These are phyloP conservation scores for honey bee (Apis mellifera) DNA, from an alignment of 1,140 invertebrate genomes.

Conservation along the genomic window DNA sequence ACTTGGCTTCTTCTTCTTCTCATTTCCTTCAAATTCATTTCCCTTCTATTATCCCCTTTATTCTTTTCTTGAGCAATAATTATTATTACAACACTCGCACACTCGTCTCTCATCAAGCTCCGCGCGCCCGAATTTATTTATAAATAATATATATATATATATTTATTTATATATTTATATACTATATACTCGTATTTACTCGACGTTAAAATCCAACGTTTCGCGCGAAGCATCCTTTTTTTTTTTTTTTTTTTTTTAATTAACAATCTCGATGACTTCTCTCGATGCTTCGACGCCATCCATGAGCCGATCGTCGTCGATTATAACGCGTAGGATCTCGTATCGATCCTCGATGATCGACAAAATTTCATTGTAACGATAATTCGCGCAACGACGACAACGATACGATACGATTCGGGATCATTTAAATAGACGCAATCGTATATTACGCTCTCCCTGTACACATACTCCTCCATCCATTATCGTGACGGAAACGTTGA, in stretches of 20 bases:
- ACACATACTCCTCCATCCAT: no score
- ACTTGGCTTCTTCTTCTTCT: neutral
- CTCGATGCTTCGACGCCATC: neutral
- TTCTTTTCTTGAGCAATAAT: conserved; percentile 61
- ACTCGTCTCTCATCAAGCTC: neutral
- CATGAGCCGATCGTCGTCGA: neutral
- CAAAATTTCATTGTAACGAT: neutral
- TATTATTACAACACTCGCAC: conserved; percentile 40
- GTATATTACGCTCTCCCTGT: neutral
- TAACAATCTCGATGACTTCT: conserved; percentile 8
- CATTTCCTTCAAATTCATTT: neutral
- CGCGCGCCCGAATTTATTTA: conserved; percentile 48
- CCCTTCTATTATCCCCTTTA: neutral
- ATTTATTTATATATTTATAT: conserved; percentile 40
- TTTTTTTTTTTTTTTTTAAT: neutral
- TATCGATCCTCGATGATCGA: neutral
- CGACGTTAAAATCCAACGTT: conserved; percentile 57
- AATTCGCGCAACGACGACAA: conserved; percentile 6
- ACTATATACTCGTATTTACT: conserved; percentile 35
- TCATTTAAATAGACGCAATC: neutral
- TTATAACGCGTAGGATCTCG: neutral
- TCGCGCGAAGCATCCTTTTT: conserved; percentile 14
- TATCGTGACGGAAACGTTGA: conserved; percentile 48
- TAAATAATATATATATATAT: conserved; percentile 61
- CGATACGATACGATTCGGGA: no score